Conservation (phyloP, 2,113 vertebrate species). For the Aptenodytes patagonicus region DNA sequence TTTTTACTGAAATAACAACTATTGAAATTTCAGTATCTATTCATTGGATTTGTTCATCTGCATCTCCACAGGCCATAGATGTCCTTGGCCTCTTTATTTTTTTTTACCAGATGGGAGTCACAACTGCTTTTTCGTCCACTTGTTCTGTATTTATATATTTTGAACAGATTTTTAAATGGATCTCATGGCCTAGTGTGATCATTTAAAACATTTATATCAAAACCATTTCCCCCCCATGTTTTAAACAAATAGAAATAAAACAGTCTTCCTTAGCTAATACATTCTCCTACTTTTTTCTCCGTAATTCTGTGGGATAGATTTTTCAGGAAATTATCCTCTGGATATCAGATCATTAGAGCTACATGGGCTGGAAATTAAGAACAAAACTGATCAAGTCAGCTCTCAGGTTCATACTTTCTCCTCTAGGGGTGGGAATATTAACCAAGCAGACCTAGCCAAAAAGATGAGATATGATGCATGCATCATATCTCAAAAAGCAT, state of each 20-base stretch:
- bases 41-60: conserved; percentile 5
- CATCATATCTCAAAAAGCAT: background rate
- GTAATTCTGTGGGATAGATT: background rate
- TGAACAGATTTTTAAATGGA: conserved; percentile 26
- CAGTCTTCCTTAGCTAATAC: background rate
- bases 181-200: background rate
- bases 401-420: background rate
- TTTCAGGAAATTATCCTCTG: background rate
- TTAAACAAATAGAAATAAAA: conserved; percentile 25
- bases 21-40: conserved; percentile 38
- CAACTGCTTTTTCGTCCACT: conserved; percentile 37
- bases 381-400: background rate
- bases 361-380: background rate
- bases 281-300: background rate
- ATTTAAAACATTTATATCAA: conserved; percentile 31
- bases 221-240: background rate
- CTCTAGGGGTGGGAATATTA: background rate
- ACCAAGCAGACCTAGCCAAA: background rate
- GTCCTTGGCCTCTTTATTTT: conserved; percentile 43
- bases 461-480: background rate
- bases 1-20: conserved; percentile 45
- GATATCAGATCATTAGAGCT: background rate
- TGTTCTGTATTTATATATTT: conserved; percentile 43
- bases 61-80: conserved; percentile 43
- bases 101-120: conserved; percentile 51